phyloP scores from a whole-genome alignment of 1,140 invertebrate genomes.

The Drosophila teissieri region DNA sequence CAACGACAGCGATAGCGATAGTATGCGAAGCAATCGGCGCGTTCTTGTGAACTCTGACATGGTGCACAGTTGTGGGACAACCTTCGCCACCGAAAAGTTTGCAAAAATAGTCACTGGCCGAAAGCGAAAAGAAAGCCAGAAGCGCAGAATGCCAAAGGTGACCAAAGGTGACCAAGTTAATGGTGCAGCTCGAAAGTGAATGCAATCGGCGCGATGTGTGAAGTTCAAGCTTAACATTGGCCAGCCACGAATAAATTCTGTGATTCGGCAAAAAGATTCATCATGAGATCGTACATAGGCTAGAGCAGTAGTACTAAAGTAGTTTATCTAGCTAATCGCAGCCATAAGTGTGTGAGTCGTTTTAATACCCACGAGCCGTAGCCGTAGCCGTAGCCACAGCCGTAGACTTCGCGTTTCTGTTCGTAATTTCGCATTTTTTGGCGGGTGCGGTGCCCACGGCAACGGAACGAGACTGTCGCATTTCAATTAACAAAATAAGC shows the following conservation, averaged over 20 bases:
- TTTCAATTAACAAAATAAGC: slow-evolving; percentile 80
- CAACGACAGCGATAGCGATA: background rate
- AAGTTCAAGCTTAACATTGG: slow-evolving; percentile 38
- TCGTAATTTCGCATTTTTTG: background rate
- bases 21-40: slow-evolving; percentile 20
- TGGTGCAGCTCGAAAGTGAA: slow-evolving; percentile 46
- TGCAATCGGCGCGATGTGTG: slow-evolving; percentile 39
- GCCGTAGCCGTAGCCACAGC: slow-evolving; percentile 1
- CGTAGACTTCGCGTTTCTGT: background rate
- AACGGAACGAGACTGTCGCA: slow-evolving; percentile 53
- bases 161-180: slow-evolving; percentile 47
- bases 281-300: slow-evolving; percentile 24
- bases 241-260: slow-evolving; percentile 14
- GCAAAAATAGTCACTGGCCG: slow-evolving; percentile 24
- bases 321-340: slow-evolving; percentile 41
- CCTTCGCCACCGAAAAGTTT: slow-evolving; percentile 34
- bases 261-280: slow-evolving; percentile 46
- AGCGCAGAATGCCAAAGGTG: slow-evolving; percentile 47
- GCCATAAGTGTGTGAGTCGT: slow-evolving; percentile 14
- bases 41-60: slow-evolving; percentile 39
- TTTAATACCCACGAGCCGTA: slow-evolving; percentile 21
- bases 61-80: slow-evolving; percentile 21
- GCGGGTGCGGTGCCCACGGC: slow-evolving; percentile 46
- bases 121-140: slow-evolving; percentile 39
- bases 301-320: slow-evolving; percentile 4